Evolutionary conservation across 2,888 invertebrate genomes (phyloP).

Genomic region (Eretmocerus hayati): DNA sequence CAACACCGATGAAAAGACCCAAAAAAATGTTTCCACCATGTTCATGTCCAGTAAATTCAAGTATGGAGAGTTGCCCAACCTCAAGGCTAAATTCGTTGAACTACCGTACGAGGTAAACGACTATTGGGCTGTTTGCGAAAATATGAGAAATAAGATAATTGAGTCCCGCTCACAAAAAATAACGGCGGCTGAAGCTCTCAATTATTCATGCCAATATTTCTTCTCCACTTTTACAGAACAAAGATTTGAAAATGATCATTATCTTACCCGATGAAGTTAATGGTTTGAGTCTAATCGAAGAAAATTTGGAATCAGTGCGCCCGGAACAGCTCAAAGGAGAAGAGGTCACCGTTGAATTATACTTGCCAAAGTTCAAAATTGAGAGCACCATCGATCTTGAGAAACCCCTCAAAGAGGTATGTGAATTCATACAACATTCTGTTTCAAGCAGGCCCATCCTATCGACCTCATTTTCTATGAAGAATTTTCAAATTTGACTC

Average conservation of each 20-base stretch:
- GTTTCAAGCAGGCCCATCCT: background rate
- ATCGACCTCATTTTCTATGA: too few species aligned
- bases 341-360: conserved; percentile 34
- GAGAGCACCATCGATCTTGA: conserved; percentile 20
- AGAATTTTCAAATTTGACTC: too few species aligned
- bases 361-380: conserved; percentile 26
- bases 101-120: conserved; percentile 58
- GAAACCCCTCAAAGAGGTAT: conserved; percentile 26
- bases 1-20: conserved; percentile 50
- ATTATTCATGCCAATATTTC: too few species aligned
- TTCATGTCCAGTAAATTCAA: conserved; percentile 49
- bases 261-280: conserved; percentile 61
- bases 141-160: background rate
- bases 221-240: background rate
- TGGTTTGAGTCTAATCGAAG: conserved; percentile 45
- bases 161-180: too few species aligned
- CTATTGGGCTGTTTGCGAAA: background rate
- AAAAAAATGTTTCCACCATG: conserved; percentile 68
- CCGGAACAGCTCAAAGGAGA: conserved; percentile 27
- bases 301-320: conserved; percentile 20
- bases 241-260: conserved; percentile 60
- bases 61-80: conserved; percentile 49
- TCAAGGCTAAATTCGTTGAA: conserved; percentile 61
- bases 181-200: too few species aligned
- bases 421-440: background rate